Conservation (phyloP, 2,888 invertebrate genomes). For the Drosophila putrida region DNA sequence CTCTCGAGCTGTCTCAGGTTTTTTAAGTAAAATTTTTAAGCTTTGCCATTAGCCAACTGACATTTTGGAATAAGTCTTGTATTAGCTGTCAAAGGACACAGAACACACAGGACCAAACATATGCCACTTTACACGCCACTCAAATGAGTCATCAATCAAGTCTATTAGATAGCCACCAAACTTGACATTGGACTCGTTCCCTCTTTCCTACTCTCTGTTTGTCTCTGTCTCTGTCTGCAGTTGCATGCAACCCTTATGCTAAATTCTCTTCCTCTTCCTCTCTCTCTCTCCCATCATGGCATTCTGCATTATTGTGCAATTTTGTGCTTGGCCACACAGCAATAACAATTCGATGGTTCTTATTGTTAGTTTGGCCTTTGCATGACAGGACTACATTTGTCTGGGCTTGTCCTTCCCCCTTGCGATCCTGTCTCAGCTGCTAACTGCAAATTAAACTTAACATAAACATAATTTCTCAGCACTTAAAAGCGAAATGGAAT, state of each 20-base stretch:
- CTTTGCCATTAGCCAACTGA: constrained; percentile 49
- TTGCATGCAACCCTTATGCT: constrained; percentile 49
- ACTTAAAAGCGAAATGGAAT: constrained; percentile 71
- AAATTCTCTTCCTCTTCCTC: background rate
- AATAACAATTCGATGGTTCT: constrained; percentile 53
- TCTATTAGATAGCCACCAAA: constrained; percentile 63
- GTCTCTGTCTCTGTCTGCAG: constrained; percentile 3
- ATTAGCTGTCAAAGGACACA: constrained; percentile 29
- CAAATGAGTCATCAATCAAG: constrained; percentile 73
- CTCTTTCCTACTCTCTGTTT: constrained; percentile 1
- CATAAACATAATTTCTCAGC: constrained; percentile 75
- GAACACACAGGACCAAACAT: constrained; percentile 41
- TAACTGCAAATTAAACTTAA: constrained; percentile 73
- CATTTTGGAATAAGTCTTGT: constrained; percentile 13
- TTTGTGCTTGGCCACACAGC: constrained; percentile 60
- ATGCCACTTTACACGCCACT: constrained; percentile 44
- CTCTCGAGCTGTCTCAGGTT: constrained; percentile 23
- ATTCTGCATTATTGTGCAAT: constrained; percentile 66
- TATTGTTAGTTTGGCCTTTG: constrained; percentile 41
- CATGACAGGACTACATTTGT: constrained; percentile 62
- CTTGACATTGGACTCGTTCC: constrained; percentile 43
- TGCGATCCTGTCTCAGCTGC: constrained; percentile 37
- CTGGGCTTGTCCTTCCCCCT: constrained; percentile 1
- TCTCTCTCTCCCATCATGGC: constrained; percentile 10
- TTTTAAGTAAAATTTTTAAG: constrained; percentile 13